phyloP scores from a whole-genome alignment of 2,113 vertebrate species.

The Chlamydotis undulata region DNA sequence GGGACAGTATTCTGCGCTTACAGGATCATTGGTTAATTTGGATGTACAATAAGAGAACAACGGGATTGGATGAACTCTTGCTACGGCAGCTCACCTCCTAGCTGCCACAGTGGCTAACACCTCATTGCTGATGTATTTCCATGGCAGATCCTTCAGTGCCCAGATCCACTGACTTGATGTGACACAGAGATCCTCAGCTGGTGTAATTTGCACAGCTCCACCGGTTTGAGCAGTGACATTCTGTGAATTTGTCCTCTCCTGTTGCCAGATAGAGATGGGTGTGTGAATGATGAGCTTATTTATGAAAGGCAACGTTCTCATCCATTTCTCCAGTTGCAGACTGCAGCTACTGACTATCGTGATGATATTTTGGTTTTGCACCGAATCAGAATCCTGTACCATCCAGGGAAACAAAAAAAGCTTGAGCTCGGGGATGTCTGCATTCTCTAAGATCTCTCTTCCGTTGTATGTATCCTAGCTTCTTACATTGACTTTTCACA shows the following conservation, averaged over 20 bases:
- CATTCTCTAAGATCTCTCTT: neutral
- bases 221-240: rapidly evolving
- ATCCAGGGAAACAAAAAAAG: neutral
- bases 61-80: neutral
- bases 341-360: neutral
- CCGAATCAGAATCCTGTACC: neutral
- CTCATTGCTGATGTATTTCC: neutral
- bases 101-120: neutral
- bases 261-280: neutral
- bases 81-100: neutral
- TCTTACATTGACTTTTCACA: slow-evolving; percentile 56
- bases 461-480: slow-evolving; percentile 6
- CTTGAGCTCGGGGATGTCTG: neutral
- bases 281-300: neutral
- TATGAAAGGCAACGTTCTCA: neutral
- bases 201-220: neutral
- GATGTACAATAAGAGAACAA: neutral
- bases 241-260: neutral
- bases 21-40: neutral
- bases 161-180: neutral
- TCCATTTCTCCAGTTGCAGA: neutral
- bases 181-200: neutral
- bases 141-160: neutral
- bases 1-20: neutral
- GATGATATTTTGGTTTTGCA: neutral